Evolutionary conservation across 2,113 vertebrate species (phyloP).

Genomic region (Gnathonemus longibarbis): DNA sequence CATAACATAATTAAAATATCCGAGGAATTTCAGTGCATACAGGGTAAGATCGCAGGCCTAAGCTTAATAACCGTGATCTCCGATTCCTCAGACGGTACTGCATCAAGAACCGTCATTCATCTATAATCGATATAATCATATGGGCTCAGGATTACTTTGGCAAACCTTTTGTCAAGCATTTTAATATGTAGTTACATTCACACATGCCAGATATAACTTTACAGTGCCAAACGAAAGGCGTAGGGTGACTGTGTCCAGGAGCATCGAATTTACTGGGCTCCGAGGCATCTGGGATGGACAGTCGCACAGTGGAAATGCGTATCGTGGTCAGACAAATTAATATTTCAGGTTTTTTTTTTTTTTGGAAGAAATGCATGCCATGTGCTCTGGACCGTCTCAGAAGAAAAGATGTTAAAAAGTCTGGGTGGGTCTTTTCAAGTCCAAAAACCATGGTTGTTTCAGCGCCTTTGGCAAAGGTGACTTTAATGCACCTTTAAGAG

Average conservation of each 20-base stretch:
- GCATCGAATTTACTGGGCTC: not conserved
- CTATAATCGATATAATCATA: not conserved
- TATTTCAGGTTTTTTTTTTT: not conserved
- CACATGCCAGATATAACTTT: not conserved
- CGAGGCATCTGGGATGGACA: not conserved
- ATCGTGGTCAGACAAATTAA: not conserved
- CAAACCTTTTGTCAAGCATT: not conserved
- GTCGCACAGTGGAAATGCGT: not conserved
- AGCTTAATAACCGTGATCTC: not conserved
- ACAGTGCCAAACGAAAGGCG: not conserved
- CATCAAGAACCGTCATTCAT: not conserved
- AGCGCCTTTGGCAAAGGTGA: not conserved
- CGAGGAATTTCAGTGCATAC: not conserved
- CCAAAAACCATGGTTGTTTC: not conserved
- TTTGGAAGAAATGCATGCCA: not conserved
- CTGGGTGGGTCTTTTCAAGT: not conserved
- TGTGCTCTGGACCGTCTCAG: not conserved
- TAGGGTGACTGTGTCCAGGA: not conserved
- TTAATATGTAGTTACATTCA: not conserved
- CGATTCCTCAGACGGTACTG: not conserved
- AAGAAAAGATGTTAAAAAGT: not conserved
- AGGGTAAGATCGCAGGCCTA: not conserved
- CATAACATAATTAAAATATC: not conserved
- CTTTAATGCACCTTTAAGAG: not conserved
- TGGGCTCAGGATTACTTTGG: not conserved